Percentiles rank a stretch among this genome's conserved stretches.
Conservation (phyloP, 2,888 invertebrate species). For the Spatulosminthurus flaviceps region DNA sequence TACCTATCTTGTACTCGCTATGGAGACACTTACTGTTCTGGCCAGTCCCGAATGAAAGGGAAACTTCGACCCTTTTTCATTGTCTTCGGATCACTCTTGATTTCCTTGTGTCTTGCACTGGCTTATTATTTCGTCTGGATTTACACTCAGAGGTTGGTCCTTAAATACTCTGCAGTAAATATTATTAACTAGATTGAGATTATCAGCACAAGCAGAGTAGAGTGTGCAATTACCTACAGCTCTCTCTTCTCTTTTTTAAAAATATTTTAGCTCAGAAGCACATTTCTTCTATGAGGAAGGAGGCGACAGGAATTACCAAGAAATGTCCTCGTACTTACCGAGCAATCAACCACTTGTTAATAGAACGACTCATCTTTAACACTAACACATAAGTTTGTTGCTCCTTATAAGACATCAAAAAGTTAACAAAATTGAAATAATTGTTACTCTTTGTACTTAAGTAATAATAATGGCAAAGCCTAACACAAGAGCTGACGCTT, state of each 20-base stretch:
- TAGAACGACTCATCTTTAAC: constrained; percentile 49
- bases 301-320: constrained; percentile 43
- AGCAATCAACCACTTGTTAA: constrained; percentile 48
- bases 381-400: background rate
- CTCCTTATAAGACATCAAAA: background rate
- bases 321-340: constrained; percentile 45
- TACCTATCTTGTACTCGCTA: constrained; percentile 63
- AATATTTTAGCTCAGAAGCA: constrained; percentile 44
- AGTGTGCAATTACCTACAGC: too few species aligned
- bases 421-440: background rate
- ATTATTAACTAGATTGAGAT: too few species aligned
- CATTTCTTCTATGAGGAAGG: constrained; percentile 48
- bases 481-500: too few species aligned
- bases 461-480: too few species aligned
- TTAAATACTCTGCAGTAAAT: background rate
- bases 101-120: constrained; percentile 62
- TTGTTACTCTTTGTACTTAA: constrained; percentile 3
- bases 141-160: constrained; percentile 60
- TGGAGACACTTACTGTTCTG: constrained; percentile 61
- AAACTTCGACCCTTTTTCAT: constrained; percentile 63
- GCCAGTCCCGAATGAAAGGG: constrained; percentile 56
- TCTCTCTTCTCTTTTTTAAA: too few species aligned
- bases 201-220: too few species aligned
- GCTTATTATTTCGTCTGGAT: constrained; percentile 64
- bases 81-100: constrained; percentile 63